These are phyloP conservation scores for Amphilophus citrinellus DNA, from an alignment of 2,113 vertebrate genomes.

Conservation along the genomic window DNA sequence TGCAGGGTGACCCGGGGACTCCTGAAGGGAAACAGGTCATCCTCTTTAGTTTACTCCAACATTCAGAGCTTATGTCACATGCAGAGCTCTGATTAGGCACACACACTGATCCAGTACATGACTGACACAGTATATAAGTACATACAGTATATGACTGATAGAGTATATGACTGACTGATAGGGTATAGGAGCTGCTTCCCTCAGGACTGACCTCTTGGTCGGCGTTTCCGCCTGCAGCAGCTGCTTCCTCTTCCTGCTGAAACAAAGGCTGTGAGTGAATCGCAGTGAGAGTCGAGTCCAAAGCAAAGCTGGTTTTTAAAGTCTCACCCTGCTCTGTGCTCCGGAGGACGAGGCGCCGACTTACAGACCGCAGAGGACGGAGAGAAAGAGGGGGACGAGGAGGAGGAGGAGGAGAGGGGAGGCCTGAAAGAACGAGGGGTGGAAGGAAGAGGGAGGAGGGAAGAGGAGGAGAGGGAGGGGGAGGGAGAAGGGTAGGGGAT, in stretches of 20 bases:
- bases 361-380: constrained; percentile 6
- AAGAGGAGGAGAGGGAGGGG: neutral
- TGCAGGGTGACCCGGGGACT: neutral
- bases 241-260: constrained; percentile 65
- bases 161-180: too few relatives aligned
- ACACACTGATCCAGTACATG: too few relatives aligned
- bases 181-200: neutral
- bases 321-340: constrained; percentile 42
- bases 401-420: constrained; percentile 19
- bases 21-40: constrained; percentile 29
- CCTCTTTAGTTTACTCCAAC: neutral
- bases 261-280: constrained; percentile 16
- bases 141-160: too few relatives aligned
- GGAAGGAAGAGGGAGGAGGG: neutral
- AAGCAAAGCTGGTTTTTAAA: accelerated
- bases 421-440: neutral
- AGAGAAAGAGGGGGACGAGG: neutral
- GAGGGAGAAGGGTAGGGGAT: neutral
- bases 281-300: neutral
- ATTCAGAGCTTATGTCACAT: neutral
- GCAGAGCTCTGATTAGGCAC: too few relatives aligned
- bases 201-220: constrained; percentile 59
- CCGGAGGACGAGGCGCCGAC: neutral
- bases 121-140: too few relatives aligned
- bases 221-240: constrained; percentile 21